phyloP scores from a whole-genome alignment of 2,797 vertebrate species.

The Numenius phaeopus region DNA sequence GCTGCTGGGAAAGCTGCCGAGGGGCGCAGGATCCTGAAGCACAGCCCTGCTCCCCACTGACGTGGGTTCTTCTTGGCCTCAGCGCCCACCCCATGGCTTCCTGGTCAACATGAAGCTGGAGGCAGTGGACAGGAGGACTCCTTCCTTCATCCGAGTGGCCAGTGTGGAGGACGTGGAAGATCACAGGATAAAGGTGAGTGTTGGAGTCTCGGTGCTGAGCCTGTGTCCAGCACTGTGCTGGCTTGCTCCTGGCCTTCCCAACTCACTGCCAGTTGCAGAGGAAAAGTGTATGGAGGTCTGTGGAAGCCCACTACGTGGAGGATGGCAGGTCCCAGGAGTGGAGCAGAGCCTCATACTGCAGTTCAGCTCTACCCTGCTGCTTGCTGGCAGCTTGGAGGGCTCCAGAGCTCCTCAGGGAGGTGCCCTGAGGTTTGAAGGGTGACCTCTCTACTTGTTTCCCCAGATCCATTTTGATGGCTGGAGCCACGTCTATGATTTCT shows the following conservation, averaged over 20 bases:
- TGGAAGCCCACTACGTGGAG: neutral
- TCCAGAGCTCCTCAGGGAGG: neutral
- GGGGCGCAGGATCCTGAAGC: fast-evolving
- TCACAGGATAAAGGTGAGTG: constrained; percentile 91
- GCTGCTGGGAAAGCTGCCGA: neutral
- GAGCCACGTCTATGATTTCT: constrained; percentile 95
- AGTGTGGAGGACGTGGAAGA: constrained; percentile 94
- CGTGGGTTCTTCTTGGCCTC: neutral
- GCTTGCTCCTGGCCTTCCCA: neutral
- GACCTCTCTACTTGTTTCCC: neutral
- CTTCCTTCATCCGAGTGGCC: constrained; percentile 91
- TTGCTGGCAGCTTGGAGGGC: neutral
- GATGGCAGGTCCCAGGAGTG: neutral
- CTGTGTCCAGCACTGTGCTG: neutral
- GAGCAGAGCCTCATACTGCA: neutral
- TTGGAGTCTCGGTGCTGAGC: neutral
- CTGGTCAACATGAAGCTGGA: constrained; percentile 96
- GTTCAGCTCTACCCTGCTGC: neutral
- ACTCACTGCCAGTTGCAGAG: neutral
- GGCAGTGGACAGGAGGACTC: constrained; percentile 93
- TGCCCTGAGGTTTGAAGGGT: neutral
- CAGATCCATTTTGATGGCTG: constrained; percentile 98
- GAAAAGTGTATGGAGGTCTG: neutral
- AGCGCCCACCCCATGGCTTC: constrained; percentile 92
- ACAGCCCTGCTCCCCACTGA: neutral